Conservation (phyloP, 2,797 vertebrate species). For the Parotocinclus haroldoi region DNA sequence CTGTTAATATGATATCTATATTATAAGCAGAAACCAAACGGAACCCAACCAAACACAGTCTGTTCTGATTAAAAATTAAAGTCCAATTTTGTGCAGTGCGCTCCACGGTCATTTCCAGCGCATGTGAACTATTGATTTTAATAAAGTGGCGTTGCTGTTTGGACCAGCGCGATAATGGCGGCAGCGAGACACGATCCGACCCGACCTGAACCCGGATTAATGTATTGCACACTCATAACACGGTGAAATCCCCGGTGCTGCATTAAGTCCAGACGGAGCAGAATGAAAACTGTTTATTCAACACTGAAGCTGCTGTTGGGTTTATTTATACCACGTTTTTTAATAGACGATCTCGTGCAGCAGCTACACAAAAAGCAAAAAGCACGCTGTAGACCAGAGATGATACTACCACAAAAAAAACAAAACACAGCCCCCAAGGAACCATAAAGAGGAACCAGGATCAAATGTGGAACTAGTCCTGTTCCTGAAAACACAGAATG, state of each 20-base stretch:
- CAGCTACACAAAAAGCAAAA: too few species aligned
- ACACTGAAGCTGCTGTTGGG: too few species aligned
- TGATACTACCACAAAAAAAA: too few species aligned
- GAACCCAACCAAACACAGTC: background rate
- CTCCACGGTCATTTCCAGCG: conserved; percentile 42
- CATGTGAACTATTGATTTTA: conserved; percentile 61
- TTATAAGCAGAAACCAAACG: too few species aligned
- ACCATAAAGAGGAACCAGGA: too few species aligned
- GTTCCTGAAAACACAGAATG: too few species aligned
- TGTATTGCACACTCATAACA: conserved; percentile 1
- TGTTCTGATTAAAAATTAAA: conserved; percentile 5
- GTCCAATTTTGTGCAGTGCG: conserved; percentile 31
- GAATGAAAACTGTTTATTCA: background rate
- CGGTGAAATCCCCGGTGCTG: background rate
- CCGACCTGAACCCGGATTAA: background rate
- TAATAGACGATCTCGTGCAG: too few species aligned
- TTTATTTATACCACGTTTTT: too few species aligned
- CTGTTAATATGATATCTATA: too few species aligned
- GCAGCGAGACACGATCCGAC: background rate
- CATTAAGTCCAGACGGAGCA: background rate
- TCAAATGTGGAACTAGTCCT: too few species aligned
- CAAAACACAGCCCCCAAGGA: too few species aligned
- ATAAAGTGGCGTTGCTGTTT: conserved; percentile 5
- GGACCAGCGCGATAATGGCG: background rate
- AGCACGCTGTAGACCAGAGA: too few species aligned